Conservation (phyloP, 1,140 invertebrate genomes). For the Drepana arcuata region DNA sequence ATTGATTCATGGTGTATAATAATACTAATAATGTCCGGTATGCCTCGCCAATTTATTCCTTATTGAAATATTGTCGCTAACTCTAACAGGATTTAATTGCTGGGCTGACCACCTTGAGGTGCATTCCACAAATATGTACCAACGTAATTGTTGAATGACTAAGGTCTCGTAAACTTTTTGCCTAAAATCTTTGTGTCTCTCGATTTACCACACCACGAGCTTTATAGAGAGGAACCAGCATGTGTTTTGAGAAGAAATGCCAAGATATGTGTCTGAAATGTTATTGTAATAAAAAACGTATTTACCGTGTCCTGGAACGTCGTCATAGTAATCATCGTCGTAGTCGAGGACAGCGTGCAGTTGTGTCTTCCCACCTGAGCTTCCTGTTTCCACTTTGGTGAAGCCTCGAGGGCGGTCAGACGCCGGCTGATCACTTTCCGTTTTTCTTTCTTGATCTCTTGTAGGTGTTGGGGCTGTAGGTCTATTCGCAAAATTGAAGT, state of each 20-base stretch:
- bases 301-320: constrained; percentile 44
- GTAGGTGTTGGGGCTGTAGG: constrained; percentile 20
- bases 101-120: constrained; percentile 8
- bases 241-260: no score
- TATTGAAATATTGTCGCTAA: constrained; percentile 7
- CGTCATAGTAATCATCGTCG: constrained; percentile 75
- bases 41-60: constrained; percentile 15
- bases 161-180: no score
- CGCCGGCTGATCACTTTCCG: constrained; percentile 23
- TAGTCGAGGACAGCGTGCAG: constrained; percentile 81
- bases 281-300: constrained; percentile 1
- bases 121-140: no score
- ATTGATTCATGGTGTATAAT: no score
- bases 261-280: constrained; percentile 3
- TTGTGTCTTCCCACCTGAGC: constrained; percentile 74
- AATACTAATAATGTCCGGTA: no score
- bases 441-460: constrained; percentile 13
- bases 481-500: constrained; percentile 40
- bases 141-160: no score
- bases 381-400: constrained; percentile 70
- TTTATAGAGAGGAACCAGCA: no score
- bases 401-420: constrained; percentile 62
- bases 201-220: no score
- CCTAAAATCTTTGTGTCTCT: no score
- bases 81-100: constrained; percentile 19